Evolutionary conservation across 2,113 vertebrate genomes (phyloP).

Genomic region (Pycnonotus jocosus): DNA sequence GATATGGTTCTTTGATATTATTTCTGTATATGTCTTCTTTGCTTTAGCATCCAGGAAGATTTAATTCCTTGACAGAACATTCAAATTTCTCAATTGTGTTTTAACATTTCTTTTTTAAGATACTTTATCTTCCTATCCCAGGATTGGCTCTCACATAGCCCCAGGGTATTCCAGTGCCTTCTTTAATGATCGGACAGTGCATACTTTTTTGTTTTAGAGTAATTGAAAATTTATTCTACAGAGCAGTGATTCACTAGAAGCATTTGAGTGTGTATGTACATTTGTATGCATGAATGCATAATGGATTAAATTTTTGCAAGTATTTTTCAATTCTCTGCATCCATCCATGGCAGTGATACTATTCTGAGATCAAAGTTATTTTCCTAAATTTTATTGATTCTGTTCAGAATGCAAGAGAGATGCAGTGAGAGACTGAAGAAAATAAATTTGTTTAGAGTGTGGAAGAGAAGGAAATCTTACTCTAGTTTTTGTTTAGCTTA

Average conservation of each 20-base stretch:
- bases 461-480: not conserved
- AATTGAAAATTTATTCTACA: not conserved
- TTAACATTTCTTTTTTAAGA: not conserved
- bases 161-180: not conserved
- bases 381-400: not conserved
- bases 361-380: not conserved
- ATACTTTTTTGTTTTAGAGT: not conserved
- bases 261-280: not conserved
- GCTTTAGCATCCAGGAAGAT: not conserved
- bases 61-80: not conserved
- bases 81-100: not conserved
- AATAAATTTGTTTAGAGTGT: not conserved
- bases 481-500: not conserved
- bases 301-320: not conserved
- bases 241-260: not conserved
- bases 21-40: not conserved
- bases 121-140: not conserved
- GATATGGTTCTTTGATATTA: not conserved
- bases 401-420: not conserved
- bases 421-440: not conserved
- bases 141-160: not conserved
- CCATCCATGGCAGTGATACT: not conserved
- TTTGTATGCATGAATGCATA: not conserved
- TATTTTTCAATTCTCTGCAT: not conserved
- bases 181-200: fast-evolving